Base-by-base conservation (phyloP, 2,113 vertebrate genomes). In the Gnathochromis pfefferi region DNA sequence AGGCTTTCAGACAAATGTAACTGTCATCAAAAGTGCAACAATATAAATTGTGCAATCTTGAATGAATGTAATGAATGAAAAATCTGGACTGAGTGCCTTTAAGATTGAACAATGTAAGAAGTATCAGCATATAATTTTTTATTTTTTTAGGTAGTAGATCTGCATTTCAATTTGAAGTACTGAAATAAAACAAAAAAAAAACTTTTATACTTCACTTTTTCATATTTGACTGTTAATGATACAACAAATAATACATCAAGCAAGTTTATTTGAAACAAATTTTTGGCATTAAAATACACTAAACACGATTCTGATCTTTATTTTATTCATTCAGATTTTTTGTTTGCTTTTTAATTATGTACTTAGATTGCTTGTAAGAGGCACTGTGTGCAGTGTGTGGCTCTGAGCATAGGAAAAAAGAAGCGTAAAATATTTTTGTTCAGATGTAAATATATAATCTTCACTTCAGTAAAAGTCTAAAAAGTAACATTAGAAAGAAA, bases 1-100 rank as follows among this genome's bases (percentile, higher is more conserved):
- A 81, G 47, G 86, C 75, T 91, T 91, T 35, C 57, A 84, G 45
- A 42, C 40, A 83, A 60, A 85, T 81, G 65, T 47, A 63, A 80
- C 55, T 87, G 57, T 63, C 88, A 60, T 86, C 54, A 90, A 65
- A 85, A 86, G 33, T 55, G 40, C 79, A 26, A 84, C 8, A 6
- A 80, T 82, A 78, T 57, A 84, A 87, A 87, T 83, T 21, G 55
- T 79, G 26, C 21, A 33, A 47, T 89, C 57, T 90, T 80, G 5
- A 55, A 60, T 80, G 45, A 80, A 78, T 87, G 26, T 6, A 81
- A 21, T 28, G 7, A 68, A 68, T 38, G 19, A 7, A 73, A 84
- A 65, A 73, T 88, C 17, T 75, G 28, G 7, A 80, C 40, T n/a
- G 38, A 60, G 38, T 60, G 7, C 49, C 14, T 85, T 58, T 5